These are phyloP conservation scores for Echiichthys vipera DNA, from an alignment of 2,797 vertebrate species.

Conservation along the genomic window DNA sequence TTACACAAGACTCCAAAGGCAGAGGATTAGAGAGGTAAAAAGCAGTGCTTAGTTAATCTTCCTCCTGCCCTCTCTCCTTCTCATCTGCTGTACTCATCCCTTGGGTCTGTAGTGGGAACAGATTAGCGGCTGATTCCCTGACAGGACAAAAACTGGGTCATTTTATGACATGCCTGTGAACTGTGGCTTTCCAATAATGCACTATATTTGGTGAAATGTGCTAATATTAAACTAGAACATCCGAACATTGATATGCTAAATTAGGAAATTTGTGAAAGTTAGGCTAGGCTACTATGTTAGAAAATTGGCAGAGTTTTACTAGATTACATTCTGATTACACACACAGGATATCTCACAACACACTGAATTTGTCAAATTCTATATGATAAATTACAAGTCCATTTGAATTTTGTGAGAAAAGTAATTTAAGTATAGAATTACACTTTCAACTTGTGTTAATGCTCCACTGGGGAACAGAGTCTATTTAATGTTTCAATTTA, in stretches of 20 bases:
- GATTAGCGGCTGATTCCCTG: slow-evolving; percentile 56
- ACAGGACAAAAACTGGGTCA: slow-evolving; percentile 47
- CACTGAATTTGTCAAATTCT: not conserved
- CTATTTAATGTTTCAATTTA: not conserved
- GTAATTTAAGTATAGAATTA: not conserved
- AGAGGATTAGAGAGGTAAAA: slow-evolving; percentile 73
- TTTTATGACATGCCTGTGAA: slow-evolving; percentile 18
- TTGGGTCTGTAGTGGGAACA: slow-evolving; percentile 36
- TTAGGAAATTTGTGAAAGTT: not conserved
- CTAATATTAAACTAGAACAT: not conserved
- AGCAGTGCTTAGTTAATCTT: slow-evolving; percentile 57
- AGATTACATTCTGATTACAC: not conserved
- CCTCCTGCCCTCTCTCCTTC: not conserved
- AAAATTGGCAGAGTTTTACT: not conserved
- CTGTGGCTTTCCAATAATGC: slow-evolving; percentile 8
- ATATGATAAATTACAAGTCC: not conserved
- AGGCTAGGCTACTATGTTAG: not conserved
- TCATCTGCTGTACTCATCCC: slow-evolving; percentile 4
- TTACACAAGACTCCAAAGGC: slow-evolving; percentile 56
- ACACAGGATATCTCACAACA: not conserved
- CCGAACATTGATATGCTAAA: not conserved
- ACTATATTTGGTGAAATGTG: not conserved
- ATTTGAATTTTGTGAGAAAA: not conserved
- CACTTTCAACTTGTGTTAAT: not conserved
- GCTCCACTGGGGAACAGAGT: not conserved